Conservation (phyloP, 2,113 vertebrate genomes). For the Carollia perspicillata region DNA sequence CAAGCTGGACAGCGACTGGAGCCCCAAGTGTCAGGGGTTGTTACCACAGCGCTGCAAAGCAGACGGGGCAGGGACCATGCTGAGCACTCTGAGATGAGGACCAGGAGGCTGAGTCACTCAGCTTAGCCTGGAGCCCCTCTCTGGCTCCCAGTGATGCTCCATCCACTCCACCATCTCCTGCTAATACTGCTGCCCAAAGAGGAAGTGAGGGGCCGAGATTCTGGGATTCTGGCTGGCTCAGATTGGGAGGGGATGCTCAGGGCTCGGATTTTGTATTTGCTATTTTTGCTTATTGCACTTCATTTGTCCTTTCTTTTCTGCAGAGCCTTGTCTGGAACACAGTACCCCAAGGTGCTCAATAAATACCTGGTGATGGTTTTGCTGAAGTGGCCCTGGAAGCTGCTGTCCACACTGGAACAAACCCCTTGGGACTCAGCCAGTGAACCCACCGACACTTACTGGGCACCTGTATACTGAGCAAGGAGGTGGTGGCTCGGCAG, state of each 20-base stretch:
- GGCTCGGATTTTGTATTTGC: not conserved
- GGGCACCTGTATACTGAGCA: not conserved
- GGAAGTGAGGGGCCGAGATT: not conserved
- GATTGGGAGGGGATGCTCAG: not conserved
- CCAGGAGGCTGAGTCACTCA: not conserved
- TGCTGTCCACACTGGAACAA: not conserved
- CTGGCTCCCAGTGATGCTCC: not conserved
- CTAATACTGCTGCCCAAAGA: not conserved
- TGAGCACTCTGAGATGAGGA: not conserved
- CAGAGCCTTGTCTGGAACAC: not conserved
- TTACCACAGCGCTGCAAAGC: not conserved
- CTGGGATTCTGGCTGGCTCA: not conserved
- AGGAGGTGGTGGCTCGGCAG: not conserved
- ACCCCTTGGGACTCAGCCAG: not conserved
- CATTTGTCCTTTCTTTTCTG: not conserved
- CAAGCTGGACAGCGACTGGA: fast-evolving
- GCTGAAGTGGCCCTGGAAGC: not conserved
- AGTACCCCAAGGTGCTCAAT: not conserved
- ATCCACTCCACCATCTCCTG: not conserved
- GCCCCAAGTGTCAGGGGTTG: not conserved
- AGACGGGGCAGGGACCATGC: not conserved
- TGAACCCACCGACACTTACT: not conserved
- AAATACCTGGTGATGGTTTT: not conserved
- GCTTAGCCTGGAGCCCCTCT: not conserved
- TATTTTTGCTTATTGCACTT: not conserved